Base-by-base conservation (phyloP, 2,113 vertebrate species). In the Pteronura brasiliensis region DNA sequence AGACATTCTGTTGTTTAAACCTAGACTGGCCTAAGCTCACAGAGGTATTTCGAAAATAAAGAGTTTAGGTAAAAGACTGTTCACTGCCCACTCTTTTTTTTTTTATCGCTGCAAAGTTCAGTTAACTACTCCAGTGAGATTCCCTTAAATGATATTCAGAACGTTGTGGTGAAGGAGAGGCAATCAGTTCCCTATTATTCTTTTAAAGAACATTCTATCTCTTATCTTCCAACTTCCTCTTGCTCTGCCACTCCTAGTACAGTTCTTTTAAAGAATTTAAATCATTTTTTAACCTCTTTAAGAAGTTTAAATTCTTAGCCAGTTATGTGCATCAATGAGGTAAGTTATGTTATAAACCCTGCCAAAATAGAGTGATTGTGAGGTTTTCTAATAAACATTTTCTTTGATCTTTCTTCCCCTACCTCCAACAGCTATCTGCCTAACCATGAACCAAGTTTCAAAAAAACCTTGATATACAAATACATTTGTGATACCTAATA, bases 1-100 rank as follows among this genome's bases (percentile, higher is more conserved):
- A 90, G 76, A 94, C 29, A 80, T 34, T 94, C 27, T 71, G 63
- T 96, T 80, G 76, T 49, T 96, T 88, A 94, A 95, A 7, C 34
- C 55, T 25, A 23, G 21, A 80, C 21, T 47, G 76, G 52, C 7
- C 31, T 88, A 87, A 92, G 8, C 61, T 95, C 23, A 71, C 7
- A 23, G 52, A 12, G 15, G 18, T 4, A 34, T 90, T 90, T 93
- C 42, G 39, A 97, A 72, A 93, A 67, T 55, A 83, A 59, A 94
- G 8, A 34, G 55, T 59, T 87, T 74, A 88, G 76, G 44, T 31
- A 86, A 79, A 84, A 72, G 39, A 67, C 10, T 69, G 42, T 69
- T 95, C 42, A 88, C 7, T 52, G 42, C 20, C 47, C 74, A 88
- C 96, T 94, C 23, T 83, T 42, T 97, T 93, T 14, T 49, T 49